phyloP scores from a whole-genome alignment of 1,140 invertebrate genomes.

The Dendrolimus kikuchii region DNA sequence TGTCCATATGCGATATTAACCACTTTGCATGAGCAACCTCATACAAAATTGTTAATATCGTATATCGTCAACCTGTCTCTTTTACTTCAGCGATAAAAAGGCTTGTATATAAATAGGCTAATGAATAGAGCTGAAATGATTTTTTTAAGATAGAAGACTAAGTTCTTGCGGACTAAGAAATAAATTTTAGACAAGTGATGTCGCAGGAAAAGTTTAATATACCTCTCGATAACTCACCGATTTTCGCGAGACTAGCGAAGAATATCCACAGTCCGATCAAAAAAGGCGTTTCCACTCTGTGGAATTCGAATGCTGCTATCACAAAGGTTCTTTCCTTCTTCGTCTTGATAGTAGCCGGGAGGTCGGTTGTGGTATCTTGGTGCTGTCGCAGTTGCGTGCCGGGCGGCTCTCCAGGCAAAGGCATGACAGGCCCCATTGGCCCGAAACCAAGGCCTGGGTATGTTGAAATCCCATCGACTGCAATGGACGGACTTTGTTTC shows the following conservation, averaged over 20 bases:
- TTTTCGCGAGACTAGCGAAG: slow-evolving; percentile 94
- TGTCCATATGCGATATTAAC: too few species aligned
- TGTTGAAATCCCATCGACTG: slow-evolving; percentile 58
- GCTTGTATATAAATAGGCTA: too few species aligned
- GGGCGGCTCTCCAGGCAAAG: slow-evolving; percentile 44
- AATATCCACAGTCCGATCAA: slow-evolving; percentile 96
- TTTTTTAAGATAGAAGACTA: too few species aligned
- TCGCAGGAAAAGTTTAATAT: too few species aligned
- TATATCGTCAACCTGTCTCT: too few species aligned
- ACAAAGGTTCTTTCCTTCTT: slow-evolving; percentile 69
- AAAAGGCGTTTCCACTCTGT: slow-evolving; percentile 91
- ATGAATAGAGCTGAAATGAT: too few species aligned
- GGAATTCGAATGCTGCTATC: slow-evolving; percentile 88
- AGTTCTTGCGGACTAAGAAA: too few species aligned
- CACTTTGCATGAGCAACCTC: too few species aligned
- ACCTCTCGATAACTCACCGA: slow-evolving; percentile 78
- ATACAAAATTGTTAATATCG: too few species aligned
- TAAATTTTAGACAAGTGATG: too few species aligned
- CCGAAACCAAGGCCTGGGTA: slow-evolving; percentile 59
- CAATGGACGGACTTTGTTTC: slow-evolving; percentile 65
- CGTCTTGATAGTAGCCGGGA: slow-evolving; percentile 35
- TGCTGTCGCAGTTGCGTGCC: slow-evolving; percentile 46
- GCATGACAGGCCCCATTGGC: slow-evolving; percentile 60
- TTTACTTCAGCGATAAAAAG: too few species aligned
- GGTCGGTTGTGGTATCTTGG: slow-evolving; percentile 39